Percentiles rank a stretch among this genome's conserved stretches.
Evolutionary conservation across 2,113 vertebrate genomes (phyloP).

Genomic region (Grus americana): DNA sequence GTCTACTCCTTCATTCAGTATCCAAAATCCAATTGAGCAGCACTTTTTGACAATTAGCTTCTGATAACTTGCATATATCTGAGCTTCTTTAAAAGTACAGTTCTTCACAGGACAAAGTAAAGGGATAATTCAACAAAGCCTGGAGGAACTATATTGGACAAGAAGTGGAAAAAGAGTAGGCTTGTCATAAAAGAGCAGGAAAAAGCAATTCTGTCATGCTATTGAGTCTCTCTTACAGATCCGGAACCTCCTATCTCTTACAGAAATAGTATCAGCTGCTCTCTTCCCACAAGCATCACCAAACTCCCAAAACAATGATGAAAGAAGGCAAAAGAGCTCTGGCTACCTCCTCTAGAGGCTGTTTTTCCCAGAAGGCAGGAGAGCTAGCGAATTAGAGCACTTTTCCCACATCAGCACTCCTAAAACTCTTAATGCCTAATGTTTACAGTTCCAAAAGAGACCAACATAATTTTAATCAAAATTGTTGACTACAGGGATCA

Average conservation of each 20-base stretch:
- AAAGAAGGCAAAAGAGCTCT: background rate
- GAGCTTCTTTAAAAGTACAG: background rate
- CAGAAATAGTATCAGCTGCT: background rate
- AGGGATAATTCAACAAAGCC: background rate
- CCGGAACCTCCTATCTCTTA: background rate
- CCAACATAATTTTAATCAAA: background rate
- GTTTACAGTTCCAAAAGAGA: background rate
- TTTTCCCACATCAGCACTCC: background rate
- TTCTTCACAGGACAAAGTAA: background rate
- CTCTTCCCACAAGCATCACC: background rate
- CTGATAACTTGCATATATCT: background rate
- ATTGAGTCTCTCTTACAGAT: background rate
- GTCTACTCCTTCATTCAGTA: background rate
- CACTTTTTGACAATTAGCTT: background rate
- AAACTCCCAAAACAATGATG: background rate
- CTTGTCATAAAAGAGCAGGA: background rate
- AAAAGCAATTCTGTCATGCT: background rate
- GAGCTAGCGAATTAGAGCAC: background rate
- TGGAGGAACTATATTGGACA: background rate
- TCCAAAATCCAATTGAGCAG: background rate
- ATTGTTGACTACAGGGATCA: background rate
- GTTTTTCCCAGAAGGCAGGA: background rate
- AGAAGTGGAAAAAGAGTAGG: background rate
- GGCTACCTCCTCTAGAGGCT: background rate
- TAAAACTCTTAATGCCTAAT: background rate